These are phyloP conservation scores for Megaceryle alcyon DNA, from an alignment of 2,797 vertebrate species.

Conservation along the genomic window DNA sequence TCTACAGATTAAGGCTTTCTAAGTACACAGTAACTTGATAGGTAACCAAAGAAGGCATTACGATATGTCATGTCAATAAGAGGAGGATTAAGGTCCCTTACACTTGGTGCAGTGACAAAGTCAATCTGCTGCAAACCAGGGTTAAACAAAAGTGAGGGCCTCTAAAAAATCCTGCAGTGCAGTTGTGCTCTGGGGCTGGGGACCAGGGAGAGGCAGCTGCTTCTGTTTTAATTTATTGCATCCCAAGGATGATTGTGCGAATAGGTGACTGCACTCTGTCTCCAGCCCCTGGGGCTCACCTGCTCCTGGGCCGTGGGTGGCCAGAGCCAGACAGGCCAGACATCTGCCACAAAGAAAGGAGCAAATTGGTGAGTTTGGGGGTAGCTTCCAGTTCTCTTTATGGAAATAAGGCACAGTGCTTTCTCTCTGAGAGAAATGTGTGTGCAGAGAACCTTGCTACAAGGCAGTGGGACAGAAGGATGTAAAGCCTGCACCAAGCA, in stretches of 20 bases:
- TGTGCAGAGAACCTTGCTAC: background rate
- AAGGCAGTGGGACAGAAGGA: background rate
- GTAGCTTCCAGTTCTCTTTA: background rate
- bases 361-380: accelerated
- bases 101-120: background rate
- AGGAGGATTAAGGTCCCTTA: constrained; percentile 46
- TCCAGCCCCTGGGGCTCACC: background rate
- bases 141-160: background rate
- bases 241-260: background rate
- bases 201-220: background rate
- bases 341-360: background rate
- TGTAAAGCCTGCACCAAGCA: background rate
- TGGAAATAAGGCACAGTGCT: background rate
- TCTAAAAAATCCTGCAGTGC: background rate
- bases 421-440: background rate
- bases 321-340: background rate
- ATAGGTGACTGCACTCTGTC: accelerated
- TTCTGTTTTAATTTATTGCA: background rate
- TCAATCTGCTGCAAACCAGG: background rate
- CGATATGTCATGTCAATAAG: constrained; percentile 23
- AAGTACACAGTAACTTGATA: constrained; percentile 46
- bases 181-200: background rate
- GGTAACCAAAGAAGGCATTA: constrained; percentile 54
- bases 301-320: background rate
- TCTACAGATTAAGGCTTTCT: constrained; percentile 64